A percentile compares a stretch with the other conserved stretches of the same genome.
phyloP scores from a whole-genome alignment of 2,113 vertebrate genomes.

The Pteruthius melanotis region DNA sequence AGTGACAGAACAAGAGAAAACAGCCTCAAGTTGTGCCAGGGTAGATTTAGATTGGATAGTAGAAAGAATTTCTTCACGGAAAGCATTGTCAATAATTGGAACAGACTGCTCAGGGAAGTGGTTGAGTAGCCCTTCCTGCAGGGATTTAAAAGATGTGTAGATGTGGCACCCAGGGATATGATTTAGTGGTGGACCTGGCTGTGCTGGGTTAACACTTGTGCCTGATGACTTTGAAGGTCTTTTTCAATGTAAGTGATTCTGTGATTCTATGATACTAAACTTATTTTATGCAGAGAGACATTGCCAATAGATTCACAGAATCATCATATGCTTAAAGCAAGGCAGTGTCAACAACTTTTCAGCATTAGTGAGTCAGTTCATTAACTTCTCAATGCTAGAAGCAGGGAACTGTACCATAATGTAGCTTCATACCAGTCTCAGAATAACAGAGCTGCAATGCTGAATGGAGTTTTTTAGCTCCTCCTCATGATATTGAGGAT shows the following conservation, averaged over 20 bases:
- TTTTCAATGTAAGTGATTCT: background rate
- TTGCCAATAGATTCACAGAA: background rate
- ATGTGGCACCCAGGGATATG: background rate
- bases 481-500: background rate
- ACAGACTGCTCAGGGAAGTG: background rate
- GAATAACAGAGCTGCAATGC: background rate
- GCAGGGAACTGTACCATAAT: background rate
- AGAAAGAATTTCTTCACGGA: background rate
- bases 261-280: background rate
- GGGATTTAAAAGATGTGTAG: background rate
- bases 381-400: background rate
- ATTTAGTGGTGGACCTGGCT: background rate
- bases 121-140: background rate
- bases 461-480: background rate
- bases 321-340: background rate
- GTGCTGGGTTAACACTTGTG: background rate
- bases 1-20: background rate
- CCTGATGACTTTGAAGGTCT: background rate
- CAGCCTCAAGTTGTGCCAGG: background rate
- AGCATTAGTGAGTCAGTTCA: background rate
- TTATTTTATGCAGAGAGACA: background rate
- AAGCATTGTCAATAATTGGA: background rate
- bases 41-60: background rate
- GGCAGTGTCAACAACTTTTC: rapidly evolving
- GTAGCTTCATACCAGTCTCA: background rate